Evolutionary conservation across 1,140 invertebrate genomes (phyloP).

Genomic region (Andrena cerasifolii): DNA sequence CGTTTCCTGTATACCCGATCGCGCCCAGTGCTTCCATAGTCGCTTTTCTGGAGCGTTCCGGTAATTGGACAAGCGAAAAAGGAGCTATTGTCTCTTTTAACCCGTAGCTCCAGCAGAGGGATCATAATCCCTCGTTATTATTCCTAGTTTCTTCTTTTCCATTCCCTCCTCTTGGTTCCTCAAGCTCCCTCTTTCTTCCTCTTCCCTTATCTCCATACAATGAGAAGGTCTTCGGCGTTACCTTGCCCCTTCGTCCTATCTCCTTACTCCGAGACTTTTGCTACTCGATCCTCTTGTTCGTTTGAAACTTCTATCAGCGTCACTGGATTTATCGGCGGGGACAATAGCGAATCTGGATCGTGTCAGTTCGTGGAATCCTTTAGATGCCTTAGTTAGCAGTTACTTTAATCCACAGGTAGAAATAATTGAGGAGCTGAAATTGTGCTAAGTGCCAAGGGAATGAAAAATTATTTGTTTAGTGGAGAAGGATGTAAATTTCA

Average conservation of each 20-base stretch:
- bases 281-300: constrained; percentile 11
- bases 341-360: background rate
- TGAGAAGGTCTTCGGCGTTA: constrained; percentile 34
- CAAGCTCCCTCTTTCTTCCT: constrained; percentile 8
- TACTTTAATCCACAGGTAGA: background rate
- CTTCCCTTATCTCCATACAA: constrained; percentile 44
- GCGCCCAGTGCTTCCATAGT: constrained; percentile 53
- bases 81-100: constrained; percentile 51
- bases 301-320: background rate
- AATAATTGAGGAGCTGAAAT: too few species aligned
- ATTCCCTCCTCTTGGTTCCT: constrained; percentile 28
- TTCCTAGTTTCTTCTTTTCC: constrained; percentile 48
- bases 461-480: too few species aligned
- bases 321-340: background rate
- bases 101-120: constrained; percentile 30
- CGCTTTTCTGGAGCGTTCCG: constrained; percentile 53
- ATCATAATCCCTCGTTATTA: constrained; percentile 61
- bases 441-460: too few species aligned
- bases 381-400: background rate
- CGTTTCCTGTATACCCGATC: constrained; percentile 51
- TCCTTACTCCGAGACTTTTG: constrained; percentile 31
- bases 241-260: constrained; percentile 27
- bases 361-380: constrained; percentile 1
- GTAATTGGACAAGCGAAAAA: constrained; percentile 67
- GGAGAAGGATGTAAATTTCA: too few species aligned